These are phyloP conservation scores for Pardosa pseudoannulata DNA, from an alignment of 2,888 invertebrate species.

Conservation along the genomic window DNA sequence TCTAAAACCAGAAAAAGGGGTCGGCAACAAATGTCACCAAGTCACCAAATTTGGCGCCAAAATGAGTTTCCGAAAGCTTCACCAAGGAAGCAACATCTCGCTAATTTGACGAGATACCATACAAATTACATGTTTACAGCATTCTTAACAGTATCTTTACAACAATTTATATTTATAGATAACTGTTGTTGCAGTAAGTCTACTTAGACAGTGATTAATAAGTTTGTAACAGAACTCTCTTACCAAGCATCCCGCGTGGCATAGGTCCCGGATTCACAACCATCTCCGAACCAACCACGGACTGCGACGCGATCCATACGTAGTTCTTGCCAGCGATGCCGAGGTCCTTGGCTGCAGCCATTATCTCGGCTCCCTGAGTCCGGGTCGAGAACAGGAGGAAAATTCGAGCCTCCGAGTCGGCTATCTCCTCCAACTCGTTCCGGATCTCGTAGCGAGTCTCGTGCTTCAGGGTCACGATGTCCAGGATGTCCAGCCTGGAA, in stretches of 20 bases:
- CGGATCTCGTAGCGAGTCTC: conserved; percentile 81
- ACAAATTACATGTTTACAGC: too few relatives aligned
- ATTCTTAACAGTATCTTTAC: too few relatives aligned
- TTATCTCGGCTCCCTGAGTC: conserved; percentile 90
- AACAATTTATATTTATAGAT: too few relatives aligned
- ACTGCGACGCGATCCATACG: conserved; percentile 97
- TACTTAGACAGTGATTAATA: too few relatives aligned
- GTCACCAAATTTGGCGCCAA: too few relatives aligned
- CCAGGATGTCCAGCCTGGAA: conserved; percentile 88
- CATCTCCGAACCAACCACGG: conserved; percentile 84
- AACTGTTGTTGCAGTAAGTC: too few relatives aligned
- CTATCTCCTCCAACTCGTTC: conserved; percentile 86
- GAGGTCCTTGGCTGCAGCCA: conserved; percentile 84
- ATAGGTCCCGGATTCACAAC: conserved; percentile 87
- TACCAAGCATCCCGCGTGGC: conserved; percentile 94
- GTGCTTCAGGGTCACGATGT: conserved; percentile 80
- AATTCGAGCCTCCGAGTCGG: conserved; percentile 92
- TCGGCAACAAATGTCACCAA: too few relatives aligned
- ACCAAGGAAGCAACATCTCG: too few relatives aligned
- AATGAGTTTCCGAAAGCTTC: too few relatives aligned
- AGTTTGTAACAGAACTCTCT: too few relatives aligned
- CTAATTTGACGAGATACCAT: too few relatives aligned
- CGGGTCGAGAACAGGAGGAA: conserved; percentile 93
- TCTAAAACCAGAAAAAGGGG: too few relatives aligned
- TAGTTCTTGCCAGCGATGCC: conserved; percentile 92